Evolutionary conservation across 2,797 vertebrate species (phyloP), one percentile per base, ranked within the genome.

Genomic region (Pangasius macronema): DNA sequence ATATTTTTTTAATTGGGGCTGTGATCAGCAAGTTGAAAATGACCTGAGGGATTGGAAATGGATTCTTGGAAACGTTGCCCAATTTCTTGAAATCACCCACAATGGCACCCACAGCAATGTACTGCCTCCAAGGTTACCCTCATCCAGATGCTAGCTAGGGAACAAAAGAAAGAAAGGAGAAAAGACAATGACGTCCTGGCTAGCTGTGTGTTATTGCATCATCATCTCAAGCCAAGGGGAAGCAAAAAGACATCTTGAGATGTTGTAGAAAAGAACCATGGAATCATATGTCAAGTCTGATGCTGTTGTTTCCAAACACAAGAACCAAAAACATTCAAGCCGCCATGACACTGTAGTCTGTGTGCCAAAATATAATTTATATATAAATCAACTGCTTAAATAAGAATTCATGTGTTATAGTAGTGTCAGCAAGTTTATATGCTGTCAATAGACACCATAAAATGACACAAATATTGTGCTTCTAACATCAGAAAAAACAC

Each of bases 261-360:
- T 36, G 33, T 59, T 80, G 53, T 57, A 33, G 53, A 80, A 59
- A 59, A 39, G 77, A 27, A 80, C 27, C 30, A 1, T 59, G 33
- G 53, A 36, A 36, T 57, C 20, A 59, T 36, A 80, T n/a, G 55
- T 42, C 77, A 59, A 39, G 53, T 22, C 30, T 59, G 22, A 61
- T 61, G 57, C 11, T 80, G 77, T 80, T 57, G 53, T 80, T 80
- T 80, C 49, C 6, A n/a, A 53, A 53, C 75, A 77, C 33, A 2
- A 76, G 2, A n/a, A 30, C 46, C n/a, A 30, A 30, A 53, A 30
- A 8, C 27, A 76, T 76, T 51, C 73, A 51, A 76, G 27, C n/a
- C 27, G 20, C 7, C 75, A 8, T 20, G 24, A 30, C 46, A 51
- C 2, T 77, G 75, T 8, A 33, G 46, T 77, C 49, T 14, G 9